These are phyloP conservation scores for Hippocampus barbouri DNA, from an alignment of 2,113 vertebrate genomes.

Conservation along the genomic window DNA sequence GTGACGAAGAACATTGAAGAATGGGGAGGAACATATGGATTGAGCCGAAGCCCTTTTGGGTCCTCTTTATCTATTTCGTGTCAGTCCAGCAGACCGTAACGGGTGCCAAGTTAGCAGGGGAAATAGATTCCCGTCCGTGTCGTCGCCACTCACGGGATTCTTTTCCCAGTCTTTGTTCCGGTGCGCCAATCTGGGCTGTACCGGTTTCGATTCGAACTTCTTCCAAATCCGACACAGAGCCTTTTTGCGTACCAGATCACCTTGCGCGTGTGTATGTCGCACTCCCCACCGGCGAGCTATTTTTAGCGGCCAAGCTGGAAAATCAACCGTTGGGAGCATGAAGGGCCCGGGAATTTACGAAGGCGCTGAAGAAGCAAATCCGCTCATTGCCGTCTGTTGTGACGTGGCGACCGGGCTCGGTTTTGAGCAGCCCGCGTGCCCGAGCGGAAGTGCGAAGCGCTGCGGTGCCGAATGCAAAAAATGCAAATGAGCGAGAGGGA, in stretches of 20 bases:
- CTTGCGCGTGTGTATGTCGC: constrained; percentile 2
- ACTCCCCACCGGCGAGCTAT: constrained; percentile 24
- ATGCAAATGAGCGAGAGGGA: constrained; percentile 30
- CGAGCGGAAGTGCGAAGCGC: constrained; percentile 32
- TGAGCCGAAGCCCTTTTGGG: background rate
- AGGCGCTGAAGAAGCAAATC: constrained; percentile 36
- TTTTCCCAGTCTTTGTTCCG: background rate
- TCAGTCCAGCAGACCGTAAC: background rate
- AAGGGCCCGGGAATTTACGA: constrained; percentile 53
- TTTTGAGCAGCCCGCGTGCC: constrained; percentile 32
- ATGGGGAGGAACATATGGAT: background rate
- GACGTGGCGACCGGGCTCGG: constrained; percentile 40
- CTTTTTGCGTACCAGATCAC: constrained; percentile 1
- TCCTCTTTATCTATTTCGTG: no score
- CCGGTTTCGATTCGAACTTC: background rate
- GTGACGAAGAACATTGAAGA: background rate
- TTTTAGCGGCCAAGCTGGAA: constrained; percentile 59
- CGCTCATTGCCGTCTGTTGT: constrained; percentile 32
- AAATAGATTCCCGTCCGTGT: background rate
- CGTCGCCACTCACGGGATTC: no score
- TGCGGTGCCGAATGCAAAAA: constrained; percentile 11
- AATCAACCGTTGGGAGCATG: constrained; percentile 53
- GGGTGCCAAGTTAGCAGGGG: background rate
- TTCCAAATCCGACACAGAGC: background rate
- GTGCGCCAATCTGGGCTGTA: background rate